Evolutionary conservation across 2,113 vertebrate species (phyloP), one percentile per base, ranked within the genome.

Genomic region (Raja brachyura): DNA sequence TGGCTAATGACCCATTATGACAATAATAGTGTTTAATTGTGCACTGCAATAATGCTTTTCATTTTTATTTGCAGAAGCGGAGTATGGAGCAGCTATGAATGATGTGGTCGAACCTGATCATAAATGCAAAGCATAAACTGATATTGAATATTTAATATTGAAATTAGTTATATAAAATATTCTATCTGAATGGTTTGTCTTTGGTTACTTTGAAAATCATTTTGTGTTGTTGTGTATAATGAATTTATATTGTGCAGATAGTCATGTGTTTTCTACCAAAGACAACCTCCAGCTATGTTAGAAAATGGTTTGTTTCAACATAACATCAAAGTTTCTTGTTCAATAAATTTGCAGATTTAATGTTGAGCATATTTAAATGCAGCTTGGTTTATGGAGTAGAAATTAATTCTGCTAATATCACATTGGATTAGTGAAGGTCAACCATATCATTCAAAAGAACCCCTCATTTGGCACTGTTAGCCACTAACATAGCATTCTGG

Each of bases 71-170:
- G 93, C 95, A 97, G 98, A 97, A 93, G 94, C 96, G 90, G 96
- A 99, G 94, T 97, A 98, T 95, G 95, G 96, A 88, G 96, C 97
- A 95, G 97, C 97, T 94, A 94, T 97, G 0, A 97, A 97, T 73
- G 96, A 97, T 93, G 96, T 95, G 94, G 96, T 96, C 4, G 96
- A 95, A 14, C 93, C 93, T 74, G 97, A 97, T 66, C 96, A 96
- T 93, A 95, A 96, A 95, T 93, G 95, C 90, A 97, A 97, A 95
- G 95, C 96, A 28, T 97, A 95, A 79, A 75, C 25, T 25, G 20
- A 22, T 85, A 3, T 28, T 16, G 31, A 28, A 11, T 88, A 11
- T 88, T 88, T 88, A 61, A 63, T 88, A 31, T 13, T 59, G 28
- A 54, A 6, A 18, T 25, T 8, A 85, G 16, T 31, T 74, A 22